A percentile compares a stretch with the other conserved stretches of the same genome.
Conservation (phyloP, 1,140 invertebrate genomes). For the Pentalonia nigronervosa region DNA sequence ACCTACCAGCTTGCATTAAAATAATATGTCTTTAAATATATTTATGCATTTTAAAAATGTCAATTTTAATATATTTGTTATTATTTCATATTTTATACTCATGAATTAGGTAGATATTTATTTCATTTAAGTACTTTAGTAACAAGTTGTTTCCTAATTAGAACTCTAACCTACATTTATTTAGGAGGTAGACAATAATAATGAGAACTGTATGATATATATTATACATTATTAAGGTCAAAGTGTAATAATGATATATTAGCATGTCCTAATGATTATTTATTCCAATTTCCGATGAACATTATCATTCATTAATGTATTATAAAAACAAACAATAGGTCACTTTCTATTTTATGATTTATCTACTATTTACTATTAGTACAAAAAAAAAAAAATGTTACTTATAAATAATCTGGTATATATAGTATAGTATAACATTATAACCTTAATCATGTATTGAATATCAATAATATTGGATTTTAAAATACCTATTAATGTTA, state of each 20-base stretch:
- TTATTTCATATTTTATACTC: background rate
- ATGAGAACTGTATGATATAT: background rate
- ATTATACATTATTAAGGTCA: background rate
- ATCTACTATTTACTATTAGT: background rate
- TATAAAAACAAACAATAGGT: background rate
- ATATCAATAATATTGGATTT: background rate
- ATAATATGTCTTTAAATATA: too few species aligned
- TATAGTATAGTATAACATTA: too few species aligned
- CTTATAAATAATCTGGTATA: background rate
- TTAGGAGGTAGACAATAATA: background rate
- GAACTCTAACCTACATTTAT: background rate
- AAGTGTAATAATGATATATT: background rate
- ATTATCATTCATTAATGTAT: constrained; percentile 6
- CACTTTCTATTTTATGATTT: background rate
- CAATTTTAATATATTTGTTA: background rate
- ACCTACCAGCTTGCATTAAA: too few species aligned
- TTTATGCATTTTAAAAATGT: too few species aligned
- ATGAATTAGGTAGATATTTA: background rate
- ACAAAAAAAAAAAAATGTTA: background rate
- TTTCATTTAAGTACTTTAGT: background rate
- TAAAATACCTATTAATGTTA: background rate
- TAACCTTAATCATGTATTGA: background rate
- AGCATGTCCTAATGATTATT: background rate
- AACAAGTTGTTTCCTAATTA: background rate
- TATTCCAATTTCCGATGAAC: background rate